Evolutionary conservation across 2,888 invertebrate genomes (phyloP).

Genomic region (Heliconius erato): DNA sequence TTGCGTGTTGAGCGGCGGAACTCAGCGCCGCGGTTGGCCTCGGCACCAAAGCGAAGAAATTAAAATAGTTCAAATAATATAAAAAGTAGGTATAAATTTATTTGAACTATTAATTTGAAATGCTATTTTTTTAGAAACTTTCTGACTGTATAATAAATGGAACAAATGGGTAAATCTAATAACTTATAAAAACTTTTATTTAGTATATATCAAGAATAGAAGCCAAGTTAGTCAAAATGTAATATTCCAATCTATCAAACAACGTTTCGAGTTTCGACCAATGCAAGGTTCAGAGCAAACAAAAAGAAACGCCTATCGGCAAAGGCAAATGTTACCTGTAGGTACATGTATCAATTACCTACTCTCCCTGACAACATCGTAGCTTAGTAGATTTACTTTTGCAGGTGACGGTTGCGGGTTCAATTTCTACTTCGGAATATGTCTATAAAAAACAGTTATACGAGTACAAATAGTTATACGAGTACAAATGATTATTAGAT

Average conservation of each 20-base stretch:
- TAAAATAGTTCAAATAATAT: too few species aligned
- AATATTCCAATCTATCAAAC: not conserved
- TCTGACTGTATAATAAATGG: too few species aligned
- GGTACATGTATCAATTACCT: conserved; percentile 2
- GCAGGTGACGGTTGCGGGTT: not conserved
- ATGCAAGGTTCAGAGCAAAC: not conserved
- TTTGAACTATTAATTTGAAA: too few species aligned
- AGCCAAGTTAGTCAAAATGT: not conserved
- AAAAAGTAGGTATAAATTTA: too few species aligned
- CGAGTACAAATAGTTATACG: too few species aligned
- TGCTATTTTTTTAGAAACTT: too few species aligned
- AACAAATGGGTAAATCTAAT: too few species aligned
- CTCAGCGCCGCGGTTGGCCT: too few species aligned
- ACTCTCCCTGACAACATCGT: not conserved
- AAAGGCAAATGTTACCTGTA: not conserved
- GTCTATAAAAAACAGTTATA: not conserved
- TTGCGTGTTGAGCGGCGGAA: too few species aligned
- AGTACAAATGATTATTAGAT: not conserved
- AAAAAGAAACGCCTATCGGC: conserved; percentile 12
- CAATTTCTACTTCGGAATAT: not conserved
- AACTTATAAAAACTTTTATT: too few species aligned
- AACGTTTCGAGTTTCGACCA: not conserved
- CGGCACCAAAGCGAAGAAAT: too few species aligned
- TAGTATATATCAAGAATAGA: too few species aligned
- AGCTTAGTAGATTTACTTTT: not conserved